Evolutionary conservation across 2,797 vertebrate species (phyloP), one percentile per base, ranked within the genome.

Genomic region (Dendrocincla tyrannina): DNA sequence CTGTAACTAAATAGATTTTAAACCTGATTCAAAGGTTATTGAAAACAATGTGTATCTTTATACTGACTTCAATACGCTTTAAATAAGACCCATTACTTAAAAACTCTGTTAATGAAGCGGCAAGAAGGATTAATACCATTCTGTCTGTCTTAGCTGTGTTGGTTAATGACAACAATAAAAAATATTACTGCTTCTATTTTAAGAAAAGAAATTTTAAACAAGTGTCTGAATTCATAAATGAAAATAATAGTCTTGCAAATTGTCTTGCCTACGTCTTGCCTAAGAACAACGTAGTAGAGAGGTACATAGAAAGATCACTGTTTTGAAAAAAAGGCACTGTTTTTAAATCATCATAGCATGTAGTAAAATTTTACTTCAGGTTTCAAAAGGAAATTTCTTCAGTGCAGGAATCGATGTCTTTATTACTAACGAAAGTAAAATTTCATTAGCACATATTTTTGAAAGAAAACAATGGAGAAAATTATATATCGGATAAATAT

Each of bases 1-100:
- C 59, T 95, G 46, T 88, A 69, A 58, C 82, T 91, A 85, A 94
- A 86, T 19, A 37, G 60, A 78, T 69, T 35, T 90, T 90, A 94
- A 90, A 8, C 42, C 50, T 88, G 25, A 75, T 86, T 33, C 47
- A 66, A 84, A 88, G 15, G 24, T 50, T 90, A 55, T 53, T 86
- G 30, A 67, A 91, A 92, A 72, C 15, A 64, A 46, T 25, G 13
- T 35, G 4, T 75, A 22, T 41, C 53, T 85, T 89, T 52, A 35
- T 60, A 50, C 13, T 16, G 39, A 62, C 11, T 91, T 79, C 13
- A 85, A 13, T 82, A 82, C 53, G 7, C 39, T 92, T 91, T 91
- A 75, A 76, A 76, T 55, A 58, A 52, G 25, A 13, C 7, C 8
- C 52, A 16, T 78, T 85, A 73, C 67, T 89, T 75, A 88, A 78